Conservation (phyloP, 2,888 invertebrate species). For the Mimachlamys varia region DNA sequence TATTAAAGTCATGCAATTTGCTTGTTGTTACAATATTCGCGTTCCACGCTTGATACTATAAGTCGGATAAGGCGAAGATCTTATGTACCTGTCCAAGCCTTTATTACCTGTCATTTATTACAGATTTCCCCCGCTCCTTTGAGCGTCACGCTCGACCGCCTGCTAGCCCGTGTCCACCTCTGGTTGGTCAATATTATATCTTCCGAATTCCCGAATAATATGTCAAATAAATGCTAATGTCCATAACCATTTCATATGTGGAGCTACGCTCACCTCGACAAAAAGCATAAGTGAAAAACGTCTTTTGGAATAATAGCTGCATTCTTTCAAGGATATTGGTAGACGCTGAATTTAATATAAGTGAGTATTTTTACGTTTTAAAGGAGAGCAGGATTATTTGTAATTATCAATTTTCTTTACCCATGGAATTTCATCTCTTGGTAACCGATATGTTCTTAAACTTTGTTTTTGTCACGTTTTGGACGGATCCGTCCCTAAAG, state of each 20-base stretch:
- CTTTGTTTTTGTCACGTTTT: too few species aligned
- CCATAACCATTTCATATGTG: not conserved
- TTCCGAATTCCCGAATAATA: not conserved
- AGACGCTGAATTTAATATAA: not conserved
- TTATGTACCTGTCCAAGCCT: not conserved
- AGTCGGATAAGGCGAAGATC: not conserved
- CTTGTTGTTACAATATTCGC: not conserved
- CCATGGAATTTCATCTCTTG: too few species aligned
- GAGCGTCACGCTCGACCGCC: not conserved
- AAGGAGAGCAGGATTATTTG: too few species aligned
- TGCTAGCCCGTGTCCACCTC: not conserved
- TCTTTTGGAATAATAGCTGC: not conserved
- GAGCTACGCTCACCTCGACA: not conserved
- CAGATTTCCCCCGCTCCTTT: not conserved
- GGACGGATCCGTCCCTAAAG: too few species aligned
- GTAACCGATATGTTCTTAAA: too few species aligned
- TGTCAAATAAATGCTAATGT: not conserved
- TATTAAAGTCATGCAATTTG: not conserved
- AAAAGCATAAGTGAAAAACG: not conserved
- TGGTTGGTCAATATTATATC: not conserved
- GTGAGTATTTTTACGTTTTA: not conserved
- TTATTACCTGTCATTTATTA: constrained; percentile 22
- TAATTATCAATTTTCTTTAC: too few species aligned
- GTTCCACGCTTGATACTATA: not conserved
- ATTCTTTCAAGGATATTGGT: not conserved